Evolutionary conservation across 2,113 vertebrate species (phyloP).

Genomic region (Vulpes lagopus): DNA sequence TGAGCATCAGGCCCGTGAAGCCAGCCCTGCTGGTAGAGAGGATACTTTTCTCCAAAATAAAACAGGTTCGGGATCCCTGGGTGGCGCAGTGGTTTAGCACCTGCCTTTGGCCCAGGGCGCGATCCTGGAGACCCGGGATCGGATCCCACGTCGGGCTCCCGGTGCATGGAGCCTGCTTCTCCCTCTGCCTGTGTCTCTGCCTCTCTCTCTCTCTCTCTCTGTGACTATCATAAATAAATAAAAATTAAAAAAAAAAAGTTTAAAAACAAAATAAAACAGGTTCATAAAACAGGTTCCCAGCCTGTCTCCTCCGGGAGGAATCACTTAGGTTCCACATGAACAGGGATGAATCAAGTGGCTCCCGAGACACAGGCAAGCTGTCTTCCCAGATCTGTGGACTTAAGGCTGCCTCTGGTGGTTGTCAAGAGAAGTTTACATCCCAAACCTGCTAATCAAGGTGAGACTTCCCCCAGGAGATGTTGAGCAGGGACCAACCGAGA

Average conservation of each 20-base stretch:
- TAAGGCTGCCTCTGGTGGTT: slow-evolving; percentile 64
- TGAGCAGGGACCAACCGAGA: neutral
- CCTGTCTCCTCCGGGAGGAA: neutral
- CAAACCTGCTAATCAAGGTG: neutral
- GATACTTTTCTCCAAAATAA: neutral
- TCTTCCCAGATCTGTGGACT: neutral
- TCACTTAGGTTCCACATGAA: neutral
- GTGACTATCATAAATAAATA: too few relatives aligned
- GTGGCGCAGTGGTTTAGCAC: too few relatives aligned
- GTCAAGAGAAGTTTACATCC: slow-evolving; percentile 35
- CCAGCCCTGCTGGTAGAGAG: neutral
- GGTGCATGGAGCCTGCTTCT: too few relatives aligned
- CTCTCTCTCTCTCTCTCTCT: too few relatives aligned
- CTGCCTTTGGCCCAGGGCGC: too few relatives aligned
- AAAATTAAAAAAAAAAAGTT: too few relatives aligned
- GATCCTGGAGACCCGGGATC: too few relatives aligned
- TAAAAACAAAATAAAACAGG: too few relatives aligned
- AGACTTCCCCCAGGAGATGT: neutral
- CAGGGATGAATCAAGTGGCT: neutral
- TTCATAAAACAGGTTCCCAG: neutral
- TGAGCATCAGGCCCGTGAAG: neutral
- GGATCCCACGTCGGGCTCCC: too few relatives aligned
- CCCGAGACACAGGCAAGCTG: neutral
- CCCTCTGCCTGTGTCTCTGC: too few relatives aligned
- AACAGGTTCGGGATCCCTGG: too few relatives aligned